Conservation (phyloP, 2,113 vertebrate genomes). For the Heterocephalus glaber region DNA sequence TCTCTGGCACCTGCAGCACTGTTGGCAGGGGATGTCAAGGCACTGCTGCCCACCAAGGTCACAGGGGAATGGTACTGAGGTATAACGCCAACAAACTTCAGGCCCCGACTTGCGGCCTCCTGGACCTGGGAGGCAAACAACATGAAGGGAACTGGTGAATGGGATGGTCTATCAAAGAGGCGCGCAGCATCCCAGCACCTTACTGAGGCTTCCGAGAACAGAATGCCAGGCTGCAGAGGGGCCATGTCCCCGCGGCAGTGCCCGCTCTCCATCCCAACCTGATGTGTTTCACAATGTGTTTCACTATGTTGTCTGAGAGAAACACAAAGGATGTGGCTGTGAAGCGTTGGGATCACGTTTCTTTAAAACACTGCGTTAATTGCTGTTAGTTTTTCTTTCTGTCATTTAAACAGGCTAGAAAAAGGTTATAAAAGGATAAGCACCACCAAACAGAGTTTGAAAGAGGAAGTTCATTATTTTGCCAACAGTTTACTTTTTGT, state of each 20-base stretch:
- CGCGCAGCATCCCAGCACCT: rapidly evolving
- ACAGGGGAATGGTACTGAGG: conserved; percentile 88
- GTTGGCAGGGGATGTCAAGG: conserved; percentile 83
- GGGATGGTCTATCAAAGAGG: not conserved
- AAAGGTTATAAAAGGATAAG: conserved; percentile 17
- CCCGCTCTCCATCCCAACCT: no score
- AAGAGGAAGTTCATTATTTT: conserved; percentile 77
- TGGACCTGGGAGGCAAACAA: conserved; percentile 90
- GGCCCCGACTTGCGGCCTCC: conserved; percentile 94
- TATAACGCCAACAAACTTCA: conserved; percentile 95
- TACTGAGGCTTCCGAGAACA: rapidly evolving
- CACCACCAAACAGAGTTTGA: not conserved
- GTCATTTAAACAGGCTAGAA: not conserved
- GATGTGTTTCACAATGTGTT: no score
- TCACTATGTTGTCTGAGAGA: not conserved
- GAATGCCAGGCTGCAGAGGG: not conserved
- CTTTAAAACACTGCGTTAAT: not conserved
- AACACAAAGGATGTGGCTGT: not conserved
- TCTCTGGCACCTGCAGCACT: conserved; percentile 81
- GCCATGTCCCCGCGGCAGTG: not conserved
- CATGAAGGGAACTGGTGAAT: not conserved
- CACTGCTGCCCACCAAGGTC: conserved; percentile 78
- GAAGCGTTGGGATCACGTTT: not conserved
- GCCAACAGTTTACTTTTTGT: conserved; percentile 36
- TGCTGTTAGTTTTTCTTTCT: not conserved